A percentile compares a stretch with the other conserved stretches of the same genome.
Evolutionary conservation across 2,113 vertebrate genomes (phyloP).

Genomic region (Stegostoma tigrinum): DNA sequence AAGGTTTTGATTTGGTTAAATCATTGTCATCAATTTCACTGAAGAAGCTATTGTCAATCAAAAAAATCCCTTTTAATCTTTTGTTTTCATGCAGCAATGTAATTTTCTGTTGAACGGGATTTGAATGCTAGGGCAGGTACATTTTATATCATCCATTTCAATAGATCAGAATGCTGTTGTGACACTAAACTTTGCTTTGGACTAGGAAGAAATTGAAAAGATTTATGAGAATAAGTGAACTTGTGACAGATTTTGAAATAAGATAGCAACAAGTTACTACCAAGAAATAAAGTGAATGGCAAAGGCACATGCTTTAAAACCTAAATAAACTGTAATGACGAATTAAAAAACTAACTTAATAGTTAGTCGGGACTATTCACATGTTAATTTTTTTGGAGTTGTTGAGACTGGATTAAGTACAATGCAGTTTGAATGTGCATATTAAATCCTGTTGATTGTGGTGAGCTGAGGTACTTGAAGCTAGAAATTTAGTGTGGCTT

Average conservation of each 20-base stretch:
- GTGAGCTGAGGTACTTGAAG: background rate
- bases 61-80: background rate
- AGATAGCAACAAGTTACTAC: background rate
- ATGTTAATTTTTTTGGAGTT: background rate
- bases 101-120: background rate
- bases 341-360: background rate
- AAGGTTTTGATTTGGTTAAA: background rate
- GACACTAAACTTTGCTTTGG: background rate
- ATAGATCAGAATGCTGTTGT: background rate
- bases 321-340: background rate
- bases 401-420: background rate
- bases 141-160: constrained; percentile 9
- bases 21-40: background rate
- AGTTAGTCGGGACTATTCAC: background rate
- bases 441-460: constrained; percentile 26
- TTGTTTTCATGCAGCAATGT: background rate
- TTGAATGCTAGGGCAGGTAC: background rate
- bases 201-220: background rate
- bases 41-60: background rate
- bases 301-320: background rate
- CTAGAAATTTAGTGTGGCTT: background rate
- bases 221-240: background rate
- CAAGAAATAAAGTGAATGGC: background rate
- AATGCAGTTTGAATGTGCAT: background rate
- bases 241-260: background rate